These are phyloP conservation scores for Melanerpes aurifrons DNA, from an alignment of 2,113 vertebrate species.

Conservation along the genomic window DNA sequence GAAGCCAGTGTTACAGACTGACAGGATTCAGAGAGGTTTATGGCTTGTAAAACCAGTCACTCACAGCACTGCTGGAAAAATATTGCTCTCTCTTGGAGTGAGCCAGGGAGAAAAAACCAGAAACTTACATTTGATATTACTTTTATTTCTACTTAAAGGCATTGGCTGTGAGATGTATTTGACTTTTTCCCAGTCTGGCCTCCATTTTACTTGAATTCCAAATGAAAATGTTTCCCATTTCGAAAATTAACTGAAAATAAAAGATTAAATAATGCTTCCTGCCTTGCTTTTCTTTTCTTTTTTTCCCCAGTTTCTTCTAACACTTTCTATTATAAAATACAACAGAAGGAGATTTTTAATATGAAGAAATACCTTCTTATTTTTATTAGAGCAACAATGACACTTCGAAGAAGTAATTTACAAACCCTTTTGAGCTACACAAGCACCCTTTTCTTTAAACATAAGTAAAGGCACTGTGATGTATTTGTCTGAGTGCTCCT, in stretches of 20 bases:
- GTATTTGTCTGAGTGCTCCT: neutral
- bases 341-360: neutral
- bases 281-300: neutral
- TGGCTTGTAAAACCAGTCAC: constrained; percentile 36
- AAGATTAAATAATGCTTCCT: neutral
- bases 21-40: constrained; percentile 41
- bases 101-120: constrained; percentile 28
- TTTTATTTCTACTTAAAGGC: constrained; percentile 32
- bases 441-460: neutral
- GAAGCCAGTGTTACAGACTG: constrained; percentile 54
- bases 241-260: neutral
- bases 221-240: neutral
- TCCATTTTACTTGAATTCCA: constrained; percentile 15
- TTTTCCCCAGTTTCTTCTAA: neutral
- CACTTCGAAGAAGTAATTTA: neutral
- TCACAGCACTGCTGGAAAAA: constrained; percentile 39
- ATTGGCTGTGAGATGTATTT: neutral
- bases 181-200: neutral
- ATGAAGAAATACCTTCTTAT: neutral
- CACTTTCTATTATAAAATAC: neutral
- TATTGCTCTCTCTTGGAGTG: constrained; percentile 15
- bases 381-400: neutral
- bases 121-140: constrained; percentile 20
- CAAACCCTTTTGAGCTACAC: neutral
- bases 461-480: neutral